Evolutionary conservation across 2,888 invertebrate genomes (phyloP), one percentile per base, ranked within the genome.

Genomic region (Clistopyga incitator): DNA sequence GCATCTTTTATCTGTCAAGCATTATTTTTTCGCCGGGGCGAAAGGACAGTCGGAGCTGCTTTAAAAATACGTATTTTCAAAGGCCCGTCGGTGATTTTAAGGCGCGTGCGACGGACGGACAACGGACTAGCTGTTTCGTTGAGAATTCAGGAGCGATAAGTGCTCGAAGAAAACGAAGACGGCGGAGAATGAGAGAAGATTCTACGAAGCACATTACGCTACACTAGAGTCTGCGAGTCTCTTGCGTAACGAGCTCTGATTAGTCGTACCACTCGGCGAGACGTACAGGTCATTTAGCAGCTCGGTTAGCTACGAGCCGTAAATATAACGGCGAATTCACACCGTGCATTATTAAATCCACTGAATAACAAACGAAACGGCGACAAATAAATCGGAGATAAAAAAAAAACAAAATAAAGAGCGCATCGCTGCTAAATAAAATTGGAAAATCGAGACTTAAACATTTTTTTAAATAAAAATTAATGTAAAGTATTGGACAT

Each of bases 161-260:
- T 50, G 74, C 34, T 34, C 20, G 42, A 54, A 70, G 54, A 71
- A 34, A 59, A 70, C 20, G 77, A 72, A 45, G 71, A 47, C 34
- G 54, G 23, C 11, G 61, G 75, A 75, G 74, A 59, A 13, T 20
- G 70, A 50, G 70, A 50, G 67, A 61, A 54, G 50, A 67, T 59
- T 61, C 67, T 29, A 38, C 20, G 64, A 20, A 64, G 64, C 42
- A 20, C 11, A 38, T 61, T 61, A 72, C 42, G 81, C 68, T 23
- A 59, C 47, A 50, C 34, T 64, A 20, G 38, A 56, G 59, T 56
- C 15, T 20, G 11, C 29, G 59, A 23, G 45, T 38, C 23, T 65
- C 87, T 89, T 90, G 88, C 89, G 89, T 90, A 90, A 90, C 88
- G 85, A 89, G 88, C 84, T 84, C 86, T 83, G 89, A 90, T 89